Percentiles rank a stretch among this genome's conserved stretches.
These are phyloP conservation scores for Monarcha castaneiventris DNA, from an alignment of 2,113 vertebrate species.

Conservation along the genomic window DNA sequence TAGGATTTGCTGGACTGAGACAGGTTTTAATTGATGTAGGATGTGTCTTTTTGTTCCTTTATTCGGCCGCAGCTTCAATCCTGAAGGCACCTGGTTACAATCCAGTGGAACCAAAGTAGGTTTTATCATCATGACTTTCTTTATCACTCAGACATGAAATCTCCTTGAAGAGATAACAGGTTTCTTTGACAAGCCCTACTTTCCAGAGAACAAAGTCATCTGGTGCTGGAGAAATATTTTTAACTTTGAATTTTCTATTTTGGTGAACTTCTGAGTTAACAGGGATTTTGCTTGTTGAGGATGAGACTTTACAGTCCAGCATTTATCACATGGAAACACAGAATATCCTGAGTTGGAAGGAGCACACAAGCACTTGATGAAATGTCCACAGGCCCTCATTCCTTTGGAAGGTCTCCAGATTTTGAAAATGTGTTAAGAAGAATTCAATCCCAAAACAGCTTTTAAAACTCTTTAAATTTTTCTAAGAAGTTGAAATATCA, in stretches of 20 bases:
- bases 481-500: neutral
- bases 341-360: neutral
- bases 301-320: neutral
- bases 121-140: neutral
- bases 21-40: neutral
- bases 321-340: neutral
- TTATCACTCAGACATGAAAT: neutral
- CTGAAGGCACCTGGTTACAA: neutral
- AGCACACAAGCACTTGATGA: neutral
- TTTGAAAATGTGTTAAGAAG: neutral
- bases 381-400: neutral
- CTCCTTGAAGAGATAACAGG: neutral
- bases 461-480: neutral
- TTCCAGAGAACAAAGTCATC: neutral
- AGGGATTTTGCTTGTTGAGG: neutral
- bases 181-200: neutral
- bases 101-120: neutral
- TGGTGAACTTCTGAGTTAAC: neutral
- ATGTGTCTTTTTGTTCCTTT: neutral
- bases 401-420: neutral
- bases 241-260: neutral
- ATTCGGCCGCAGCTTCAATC: neutral
- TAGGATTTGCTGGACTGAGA: neutral
- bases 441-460: neutral
- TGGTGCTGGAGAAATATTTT: neutral